These are phyloP conservation scores for Theristus sp. DNA, from an alignment of 2,888 invertebrate species.

Conservation along the genomic window DNA sequence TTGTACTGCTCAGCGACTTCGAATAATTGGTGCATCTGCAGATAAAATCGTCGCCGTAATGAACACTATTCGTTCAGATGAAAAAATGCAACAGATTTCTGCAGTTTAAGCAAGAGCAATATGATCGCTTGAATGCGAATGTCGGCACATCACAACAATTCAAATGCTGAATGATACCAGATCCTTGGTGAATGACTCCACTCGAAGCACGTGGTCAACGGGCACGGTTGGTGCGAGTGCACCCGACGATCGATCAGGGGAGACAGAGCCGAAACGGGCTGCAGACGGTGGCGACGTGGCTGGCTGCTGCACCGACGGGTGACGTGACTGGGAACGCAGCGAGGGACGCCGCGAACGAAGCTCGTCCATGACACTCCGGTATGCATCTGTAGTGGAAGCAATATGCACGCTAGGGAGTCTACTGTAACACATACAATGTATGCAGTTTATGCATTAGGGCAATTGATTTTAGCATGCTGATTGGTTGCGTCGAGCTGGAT, in stretches of 20 bases:
- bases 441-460: no score
- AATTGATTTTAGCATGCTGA: no score
- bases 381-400: not conserved
- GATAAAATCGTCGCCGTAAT: no score
- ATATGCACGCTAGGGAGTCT: no score
- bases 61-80: no score
- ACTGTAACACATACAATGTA: no score
- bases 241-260: no score
- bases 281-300: not conserved
- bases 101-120: no score
- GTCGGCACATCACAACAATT: not conserved
- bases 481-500: no score
- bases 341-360: not conserved
- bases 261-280: no score
- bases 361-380: not conserved
- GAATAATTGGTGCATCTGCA: constrained; percentile 69
- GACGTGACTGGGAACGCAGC: not conserved
- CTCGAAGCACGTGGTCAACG: constrained; percentile 35
- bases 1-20: constrained; percentile 75
- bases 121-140: not conserved
- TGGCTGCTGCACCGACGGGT: not conserved
- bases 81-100: not conserved
- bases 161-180: no score
- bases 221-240: not conserved
- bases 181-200: constrained; percentile 50